A percentile compares a stretch with the other conserved stretches of the same genome.
phyloP scores from a whole-genome alignment of 2,113 vertebrate species.

The Neogobius melanostomus region DNA sequence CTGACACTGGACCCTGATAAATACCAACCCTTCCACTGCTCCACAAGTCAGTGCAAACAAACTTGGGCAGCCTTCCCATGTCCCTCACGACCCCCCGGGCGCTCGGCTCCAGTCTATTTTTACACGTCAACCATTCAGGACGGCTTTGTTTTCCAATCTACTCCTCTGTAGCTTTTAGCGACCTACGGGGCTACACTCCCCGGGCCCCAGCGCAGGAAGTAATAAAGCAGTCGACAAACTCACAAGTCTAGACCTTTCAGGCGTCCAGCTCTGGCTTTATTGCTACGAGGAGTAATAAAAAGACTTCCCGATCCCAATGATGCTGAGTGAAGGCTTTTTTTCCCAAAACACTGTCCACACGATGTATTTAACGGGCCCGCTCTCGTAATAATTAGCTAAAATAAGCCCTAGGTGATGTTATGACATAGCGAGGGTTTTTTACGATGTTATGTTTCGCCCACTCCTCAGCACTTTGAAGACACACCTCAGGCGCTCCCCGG shows the following conservation, averaged over 20 bases:
- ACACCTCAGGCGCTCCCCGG: slow-evolving; percentile 22
- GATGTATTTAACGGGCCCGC: slow-evolving; percentile 52
- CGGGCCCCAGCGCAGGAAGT: slow-evolving; percentile 48
- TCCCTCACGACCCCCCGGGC: slow-evolving; percentile 16
- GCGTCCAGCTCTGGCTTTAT: slow-evolving; percentile 40
- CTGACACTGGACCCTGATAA: slow-evolving; percentile 25
- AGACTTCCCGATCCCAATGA: slow-evolving; percentile 40
- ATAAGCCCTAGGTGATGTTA: slow-evolving; percentile 67
- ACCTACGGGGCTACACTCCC: slow-evolving; percentile 30
- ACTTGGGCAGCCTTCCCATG: slow-evolving; percentile 46
- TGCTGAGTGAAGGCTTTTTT: slow-evolving; percentile 55
- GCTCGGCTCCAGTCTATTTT: neutral
- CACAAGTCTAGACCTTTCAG: slow-evolving; percentile 26
- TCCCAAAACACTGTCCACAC: slow-evolving; percentile 48
- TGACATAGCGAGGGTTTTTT: slow-evolving; percentile 62
- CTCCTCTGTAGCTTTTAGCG: slow-evolving; percentile 46
- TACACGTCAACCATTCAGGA: slow-evolving; percentile 39
- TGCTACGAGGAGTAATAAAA: slow-evolving; percentile 51
- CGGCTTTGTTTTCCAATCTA: slow-evolving; percentile 35
- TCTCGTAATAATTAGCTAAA: slow-evolving; percentile 64
- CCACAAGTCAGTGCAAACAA: slow-evolving; percentile 45
- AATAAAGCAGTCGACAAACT: slow-evolving; percentile 60
- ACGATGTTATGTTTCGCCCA: slow-evolving; percentile 62
- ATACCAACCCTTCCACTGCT: slow-evolving; percentile 30
- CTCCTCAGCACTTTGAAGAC: slow-evolving; percentile 47